Evolutionary conservation across 1,140 invertebrate species (phyloP), one percentile per base, ranked within the genome.

Genomic region (Meloidogyne floridensis): DNA sequence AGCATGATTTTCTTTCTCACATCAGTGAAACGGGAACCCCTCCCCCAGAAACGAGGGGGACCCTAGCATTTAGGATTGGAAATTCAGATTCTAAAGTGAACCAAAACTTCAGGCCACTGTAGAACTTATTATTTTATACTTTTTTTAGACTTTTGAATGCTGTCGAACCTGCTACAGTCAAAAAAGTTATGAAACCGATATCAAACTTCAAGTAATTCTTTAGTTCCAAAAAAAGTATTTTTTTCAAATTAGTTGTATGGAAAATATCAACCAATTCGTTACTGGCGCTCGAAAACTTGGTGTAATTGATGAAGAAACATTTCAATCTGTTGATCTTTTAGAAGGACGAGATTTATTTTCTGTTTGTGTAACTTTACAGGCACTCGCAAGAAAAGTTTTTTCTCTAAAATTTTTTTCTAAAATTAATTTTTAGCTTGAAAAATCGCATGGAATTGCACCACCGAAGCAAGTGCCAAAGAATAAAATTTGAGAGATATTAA

Each of bases 221-320:
- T 15, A 42, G 47, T 80, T 75, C 42, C 11, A 43, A 11, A 0
- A 20, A 13, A 77, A 42, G 5, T 13, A 11, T 79, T n/a, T 7
- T 32, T 32, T 0, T 15, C 2, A 42, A 47, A 47, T 6, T 47
- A 94, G 94, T 89, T 96, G 95, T 90, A 98, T 98, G 96, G 96
- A 98, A 91, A 98, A 98, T 90, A 98, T 98, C 83, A 96, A 97
- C 87, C 93, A 93, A 8, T 98, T 98, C 91, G 91, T 97, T 77
- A 94, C 94, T 86, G 77, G 93, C 93, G 88, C 86, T 93, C 93
- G n/a, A 94, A 92, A 92, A n/a, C 93, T 97, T 80, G 96, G 96
- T 51, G 96, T 98, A 2, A 95, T 95, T 32, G 93, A 95, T 47
- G 95, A 96, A 91, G 96, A 97, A 91, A 95, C 95, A 54, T 98